These are phyloP conservation scores for Chironex yamaguchii DNA, from an alignment of 30 jellyfish, hydroid and myxozoan species.

Conservation along the genomic window DNA sequence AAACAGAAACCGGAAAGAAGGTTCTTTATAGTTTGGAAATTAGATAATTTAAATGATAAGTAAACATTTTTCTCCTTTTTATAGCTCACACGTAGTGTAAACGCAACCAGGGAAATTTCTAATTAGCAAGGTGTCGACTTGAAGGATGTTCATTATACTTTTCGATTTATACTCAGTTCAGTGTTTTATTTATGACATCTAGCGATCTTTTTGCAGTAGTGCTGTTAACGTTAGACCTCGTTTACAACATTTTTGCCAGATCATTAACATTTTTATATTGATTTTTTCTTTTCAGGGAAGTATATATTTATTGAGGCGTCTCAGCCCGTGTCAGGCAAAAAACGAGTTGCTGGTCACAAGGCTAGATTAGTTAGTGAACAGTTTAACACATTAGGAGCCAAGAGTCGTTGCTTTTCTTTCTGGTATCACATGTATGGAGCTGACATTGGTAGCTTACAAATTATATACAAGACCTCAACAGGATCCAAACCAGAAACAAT, in stretches of 20 bases:
- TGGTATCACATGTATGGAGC: slow-evolving; percentile 99
- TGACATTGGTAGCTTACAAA: slow-evolving; percentile 79
- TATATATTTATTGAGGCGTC: slow-evolving; percentile 90
- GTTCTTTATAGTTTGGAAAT: no score
- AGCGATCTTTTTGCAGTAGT: neutral
- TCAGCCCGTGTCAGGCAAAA: slow-evolving; percentile 41
- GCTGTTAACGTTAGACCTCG: neutral
- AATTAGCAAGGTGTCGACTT: no score
- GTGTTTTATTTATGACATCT: neutral
- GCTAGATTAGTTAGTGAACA: slow-evolving; percentile 91
- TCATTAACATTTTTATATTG: neutral
- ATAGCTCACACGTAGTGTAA: no score
- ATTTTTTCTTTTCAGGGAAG: slow-evolving; percentile 46
- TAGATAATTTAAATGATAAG: no score
- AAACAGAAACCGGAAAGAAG: no score
- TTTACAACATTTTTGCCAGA: no score
- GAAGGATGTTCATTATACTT: no score
- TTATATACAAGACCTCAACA: slow-evolving; percentile 67
- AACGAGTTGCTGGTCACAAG: slow-evolving; percentile 66
- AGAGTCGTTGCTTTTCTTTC: slow-evolving; percentile 79
- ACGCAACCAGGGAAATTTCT: no score
- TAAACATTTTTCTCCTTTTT: no score
- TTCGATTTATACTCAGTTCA: no score
- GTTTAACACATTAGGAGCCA: slow-evolving; percentile 69
- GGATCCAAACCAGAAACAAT: slow-evolving; percentile 55